Conservation (phyloP, 2,113 vertebrate genomes). For the Acrocephalus arundinaceus region DNA sequence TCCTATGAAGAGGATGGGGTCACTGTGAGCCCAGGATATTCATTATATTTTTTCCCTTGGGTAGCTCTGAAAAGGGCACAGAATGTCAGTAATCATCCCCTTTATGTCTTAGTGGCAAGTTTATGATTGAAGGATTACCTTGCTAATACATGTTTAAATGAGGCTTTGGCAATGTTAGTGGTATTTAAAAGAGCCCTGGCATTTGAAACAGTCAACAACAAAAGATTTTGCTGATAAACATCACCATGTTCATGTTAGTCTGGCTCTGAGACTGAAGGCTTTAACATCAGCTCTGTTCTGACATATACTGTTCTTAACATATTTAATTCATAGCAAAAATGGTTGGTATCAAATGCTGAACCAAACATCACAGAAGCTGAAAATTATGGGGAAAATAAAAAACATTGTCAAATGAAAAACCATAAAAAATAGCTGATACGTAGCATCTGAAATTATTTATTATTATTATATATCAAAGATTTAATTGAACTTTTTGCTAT, state of each 20-base stretch:
- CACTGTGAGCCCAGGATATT: slow-evolving; percentile 55
- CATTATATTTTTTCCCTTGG: slow-evolving; percentile 71
- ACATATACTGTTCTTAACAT: background rate
- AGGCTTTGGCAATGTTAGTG: slow-evolving; percentile 45
- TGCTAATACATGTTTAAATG: slow-evolving; percentile 64
- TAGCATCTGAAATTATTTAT: background rate
- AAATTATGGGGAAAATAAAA: background rate
- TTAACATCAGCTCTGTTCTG: background rate
- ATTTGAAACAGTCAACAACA: slow-evolving; percentile 60
- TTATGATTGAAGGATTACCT: slow-evolving; percentile 71
- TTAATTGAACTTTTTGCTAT: background rate
- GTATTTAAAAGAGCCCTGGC: slow-evolving; percentile 68
- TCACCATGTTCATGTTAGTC: background rate
- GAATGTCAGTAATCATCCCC: slow-evolving; percentile 70
- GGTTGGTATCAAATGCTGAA: background rate
- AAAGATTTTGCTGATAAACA: slow-evolving; percentile 38
- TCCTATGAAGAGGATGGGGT: slow-evolving; percentile 29
- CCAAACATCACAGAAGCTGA: background rate
- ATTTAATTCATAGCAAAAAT: background rate
- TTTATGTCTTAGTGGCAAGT: slow-evolving; percentile 47
- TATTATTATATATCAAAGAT: background rate
- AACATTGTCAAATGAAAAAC: background rate
- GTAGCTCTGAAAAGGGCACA: slow-evolving; percentile 75
- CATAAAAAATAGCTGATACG: background rate
- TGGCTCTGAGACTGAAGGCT: background rate